Base-by-base conservation (phyloP, 1,140 invertebrate genomes). In the Parapsyche elsis region DNA sequence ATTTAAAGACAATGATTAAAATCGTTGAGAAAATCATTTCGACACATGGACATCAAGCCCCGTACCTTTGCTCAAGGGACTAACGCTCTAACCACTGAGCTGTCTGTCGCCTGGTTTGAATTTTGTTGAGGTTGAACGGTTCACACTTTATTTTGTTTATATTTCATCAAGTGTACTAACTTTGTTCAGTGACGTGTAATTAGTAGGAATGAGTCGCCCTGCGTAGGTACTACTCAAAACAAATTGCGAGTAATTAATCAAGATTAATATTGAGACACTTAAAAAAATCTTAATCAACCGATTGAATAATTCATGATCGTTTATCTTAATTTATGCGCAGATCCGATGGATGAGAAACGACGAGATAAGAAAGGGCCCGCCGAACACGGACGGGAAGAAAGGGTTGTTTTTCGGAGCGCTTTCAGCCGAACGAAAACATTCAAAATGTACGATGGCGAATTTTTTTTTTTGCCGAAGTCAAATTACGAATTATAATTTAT, bases 281-380 rank as follows among this genome's bases (percentile, higher is more conserved):
- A 38, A 78, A 67, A 78, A 64, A 23, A 64, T 78, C 76, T 45
- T 45, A 78, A 67, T 78, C 76, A 67, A 78, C 23, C 64, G 23
- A 67, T 78, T 78, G 57, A 61, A 67, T 61, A 67, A 78, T 78
- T 78, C 57, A 78, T 78, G 21, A 78, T 67, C 57, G 57, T 78
- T 78, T 21, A 78, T 78, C 57, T 64, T 45, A 67, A 78, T 78
- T 78, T 78, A 67, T 67, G 76, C 76, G 44, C 26, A 21, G 57
- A 38, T 38, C 26, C 38, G 61, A 67, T 67, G 24, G 76, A 38
- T 46, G 64, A 45, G 30, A 49, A 74, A 71, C 67, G 67, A 24
- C 24, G 16, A 71, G 67, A 30, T 74, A 74, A 74, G 30, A 74
- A 9, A 9, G 38, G 14, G 57, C n/a, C 57, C 7, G 30, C 16